Percentiles rank a stretch among this genome's conserved stretches.
Evolutionary conservation across 2,113 vertebrate genomes (phyloP).

Genomic region (Eclectus roratus): DNA sequence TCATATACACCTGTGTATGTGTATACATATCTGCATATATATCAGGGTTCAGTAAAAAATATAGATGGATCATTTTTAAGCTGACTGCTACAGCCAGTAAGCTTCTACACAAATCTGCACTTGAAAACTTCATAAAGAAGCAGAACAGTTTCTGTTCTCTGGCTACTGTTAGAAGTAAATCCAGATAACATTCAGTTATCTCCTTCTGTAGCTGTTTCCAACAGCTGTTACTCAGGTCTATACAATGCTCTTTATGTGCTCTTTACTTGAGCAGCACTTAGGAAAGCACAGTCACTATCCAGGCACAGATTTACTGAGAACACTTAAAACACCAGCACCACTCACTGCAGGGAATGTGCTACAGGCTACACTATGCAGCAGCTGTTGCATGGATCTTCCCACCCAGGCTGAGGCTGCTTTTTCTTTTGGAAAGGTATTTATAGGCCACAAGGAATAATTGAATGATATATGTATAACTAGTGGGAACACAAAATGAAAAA

Average conservation of each 20-base stretch:
- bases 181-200: background rate
- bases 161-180: background rate
- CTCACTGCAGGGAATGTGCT: background rate
- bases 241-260: background rate
- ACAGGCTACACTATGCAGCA: background rate
- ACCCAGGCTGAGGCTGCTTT: background rate
- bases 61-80: background rate
- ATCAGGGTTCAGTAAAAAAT: background rate
- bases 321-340: background rate
- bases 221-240: background rate
- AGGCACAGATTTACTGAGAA: background rate
- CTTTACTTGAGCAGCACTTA: background rate
- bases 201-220: background rate
- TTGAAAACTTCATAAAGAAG: background rate
- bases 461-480: background rate
- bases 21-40: background rate
- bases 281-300: background rate
- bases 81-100: background rate
- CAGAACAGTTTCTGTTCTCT: background rate
- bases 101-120: background rate
- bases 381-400: background rate
- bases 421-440: background rate
- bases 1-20: background rate
- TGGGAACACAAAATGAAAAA: background rate
- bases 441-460: background rate